A percentile compares a stretch with the other conserved stretches of the same genome.
phyloP scores from a whole-genome alignment of 2,888 invertebrate genomes.

The Ennomos quercinarius region DNA sequence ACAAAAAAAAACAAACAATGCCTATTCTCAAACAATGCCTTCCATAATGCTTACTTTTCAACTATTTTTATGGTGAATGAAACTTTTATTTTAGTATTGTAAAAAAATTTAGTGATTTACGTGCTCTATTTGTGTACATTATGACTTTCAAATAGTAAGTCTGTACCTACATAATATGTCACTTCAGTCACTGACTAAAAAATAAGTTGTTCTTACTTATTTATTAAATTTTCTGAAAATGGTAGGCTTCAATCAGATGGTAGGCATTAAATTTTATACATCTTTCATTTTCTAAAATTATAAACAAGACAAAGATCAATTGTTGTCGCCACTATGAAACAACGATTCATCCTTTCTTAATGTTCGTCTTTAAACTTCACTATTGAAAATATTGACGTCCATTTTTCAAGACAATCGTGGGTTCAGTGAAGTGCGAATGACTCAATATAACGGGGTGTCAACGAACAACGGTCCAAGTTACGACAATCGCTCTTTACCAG shows the following conservation, averaged over 20 bases:
- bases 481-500: slow-evolving; percentile 6
- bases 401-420: slow-evolving; percentile 52
- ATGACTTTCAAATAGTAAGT: too few species aligned
- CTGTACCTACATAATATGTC: too few species aligned
- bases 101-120: too few species aligned
- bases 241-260: too few species aligned
- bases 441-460: slow-evolving; percentile 66
- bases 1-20: too few species aligned
- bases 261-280: too few species aligned
- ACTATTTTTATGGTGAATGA: too few species aligned
- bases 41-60: neutral
- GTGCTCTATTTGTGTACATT: neutral
- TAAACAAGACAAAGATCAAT: slow-evolving; percentile 19
- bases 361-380: slow-evolving; percentile 35
- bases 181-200: too few species aligned
- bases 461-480: slow-evolving; percentile 42
- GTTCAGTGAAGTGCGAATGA: slow-evolving; percentile 58
- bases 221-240: too few species aligned
- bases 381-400: slow-evolving; percentile 36
- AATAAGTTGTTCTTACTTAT: too few species aligned
- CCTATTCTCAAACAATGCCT: neutral
- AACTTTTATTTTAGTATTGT: too few species aligned
- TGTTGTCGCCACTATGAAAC: slow-evolving; percentile 25
- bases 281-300: neutral
- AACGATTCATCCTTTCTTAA: slow-evolving; percentile 25